Conservation (phyloP, 1,140 invertebrate genomes). For the Plodia interpunctella region DNA sequence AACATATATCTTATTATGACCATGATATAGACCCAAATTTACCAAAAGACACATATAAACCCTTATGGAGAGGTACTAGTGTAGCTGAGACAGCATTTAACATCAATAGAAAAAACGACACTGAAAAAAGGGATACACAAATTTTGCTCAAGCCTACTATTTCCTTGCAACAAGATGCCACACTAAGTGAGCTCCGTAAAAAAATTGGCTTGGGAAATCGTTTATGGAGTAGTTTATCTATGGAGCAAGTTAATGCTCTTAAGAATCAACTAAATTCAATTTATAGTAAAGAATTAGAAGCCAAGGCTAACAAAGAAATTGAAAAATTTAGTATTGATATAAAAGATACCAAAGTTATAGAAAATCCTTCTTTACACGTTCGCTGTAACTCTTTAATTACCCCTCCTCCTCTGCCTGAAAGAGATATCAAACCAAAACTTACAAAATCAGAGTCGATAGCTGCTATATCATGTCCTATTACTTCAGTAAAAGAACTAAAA, state of each 20-base stretch:
- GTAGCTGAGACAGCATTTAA: conserved; percentile 86
- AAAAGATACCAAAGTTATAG: conserved; percentile 55
- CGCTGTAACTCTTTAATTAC: conserved; percentile 81
- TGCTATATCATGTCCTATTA: conserved; percentile 64
- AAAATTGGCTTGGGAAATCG: conserved; percentile 83
- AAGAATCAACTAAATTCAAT: conserved; percentile 90
- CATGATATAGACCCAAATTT: conserved; percentile 72
- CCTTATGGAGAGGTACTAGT: conserved; percentile 89
- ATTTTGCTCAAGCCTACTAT: conserved; percentile 32
- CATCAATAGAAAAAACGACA: conserved; percentile 77
- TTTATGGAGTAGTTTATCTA: conserved; percentile 89
- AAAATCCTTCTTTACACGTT: conserved; percentile 79
- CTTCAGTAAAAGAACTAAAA: conserved; percentile 69
- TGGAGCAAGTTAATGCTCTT: conserved; percentile 89
- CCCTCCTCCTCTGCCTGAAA: conserved; percentile 33
- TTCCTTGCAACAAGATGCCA: conserved; percentile 40
- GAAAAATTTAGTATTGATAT: conserved; percentile 80
- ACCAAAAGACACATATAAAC: conserved; percentile 85
- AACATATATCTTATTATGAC: conserved; percentile 76
- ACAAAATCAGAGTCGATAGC: conserved; percentile 78
- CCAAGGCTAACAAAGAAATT: conserved; percentile 55
- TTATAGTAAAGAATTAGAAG: conserved; percentile 81
- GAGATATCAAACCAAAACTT: conserved; percentile 42
- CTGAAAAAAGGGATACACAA: conserved; percentile 24
- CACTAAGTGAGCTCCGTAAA: conserved; percentile 58